Base-by-base conservation (phyloP, 2,888 invertebrate genomes). In the Oscheius sp. region DNA sequence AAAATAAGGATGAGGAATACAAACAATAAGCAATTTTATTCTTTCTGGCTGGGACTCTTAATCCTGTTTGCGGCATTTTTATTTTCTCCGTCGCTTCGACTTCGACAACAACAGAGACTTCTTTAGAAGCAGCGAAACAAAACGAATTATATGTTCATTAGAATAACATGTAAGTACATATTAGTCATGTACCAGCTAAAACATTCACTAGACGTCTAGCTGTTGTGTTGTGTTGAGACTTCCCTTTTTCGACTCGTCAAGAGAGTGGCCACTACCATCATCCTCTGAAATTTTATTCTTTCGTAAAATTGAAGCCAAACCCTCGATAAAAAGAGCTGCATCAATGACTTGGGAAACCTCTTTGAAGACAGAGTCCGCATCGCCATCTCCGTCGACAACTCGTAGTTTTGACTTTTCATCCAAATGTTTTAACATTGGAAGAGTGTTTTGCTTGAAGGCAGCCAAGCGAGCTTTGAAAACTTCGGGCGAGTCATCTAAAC, bases 381-480 rank as follows among this genome's bases (percentile, higher is more conserved):
- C 83, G 0, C 70, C 70, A 61, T 86, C 86, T 10, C 86, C 85
- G 52, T 86, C 85, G 5, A 66, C 94, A 85, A 95, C 94, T 73
- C 92, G 91, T 53, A 95, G 90, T 57, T 95, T 90, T 84, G 91
- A 92, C 75, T 92, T 91, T 80, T 91, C 92, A 85, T 95, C 95
- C 88, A 95, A 88, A 1, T 90, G 90, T 88, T 93, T 94, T 67
- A 95, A 89, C 93, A 95, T 93, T 1, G 94, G 94, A 79, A 95
- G 89, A 0, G 93, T 93, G 68, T 92, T 91, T 83, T 93, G 93
- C 0, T 95, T 90, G 89, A 95, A 95, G 71, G 93, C 90, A 87
- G 93, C 93, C 61, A 95, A 89, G 31, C 94, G 90, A 68, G 92
- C 90, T 45, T 93, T 90, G 87, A 94, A 93, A 0, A 94, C 93